Conservation (phyloP, 2,113 vertebrate species). For the Chelonoidis abingdonii region DNA sequence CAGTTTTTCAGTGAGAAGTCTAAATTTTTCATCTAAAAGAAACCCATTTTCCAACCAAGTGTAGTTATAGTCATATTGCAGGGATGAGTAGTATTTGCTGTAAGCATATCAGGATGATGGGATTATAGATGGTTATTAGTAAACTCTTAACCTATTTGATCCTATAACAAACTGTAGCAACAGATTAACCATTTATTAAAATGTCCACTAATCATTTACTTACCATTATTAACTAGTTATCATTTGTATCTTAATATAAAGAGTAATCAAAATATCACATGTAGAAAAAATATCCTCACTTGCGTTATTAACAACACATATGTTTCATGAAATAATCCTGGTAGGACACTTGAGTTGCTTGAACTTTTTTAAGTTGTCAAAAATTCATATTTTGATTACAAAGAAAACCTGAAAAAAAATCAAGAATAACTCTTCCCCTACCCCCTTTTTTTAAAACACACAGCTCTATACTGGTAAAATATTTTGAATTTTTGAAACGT, state of each 20-base stretch:
- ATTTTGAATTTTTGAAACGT: background rate
- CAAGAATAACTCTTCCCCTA: background rate
- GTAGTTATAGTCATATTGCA: conserved; percentile 17
- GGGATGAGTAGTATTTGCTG: background rate
- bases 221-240: background rate
- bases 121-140: background rate
- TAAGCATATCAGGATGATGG: background rate
- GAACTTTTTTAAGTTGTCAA: background rate
- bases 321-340: background rate
- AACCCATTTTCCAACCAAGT: background rate
- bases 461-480: too few relatives aligned
- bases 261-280: background rate
- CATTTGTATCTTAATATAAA: background rate
- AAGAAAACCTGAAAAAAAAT: background rate
- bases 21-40: background rate
- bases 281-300: background rate
- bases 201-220: accelerated
- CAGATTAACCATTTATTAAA: background rate
- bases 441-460: background rate
- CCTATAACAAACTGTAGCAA: background rate
- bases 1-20: background rate
- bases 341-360: background rate
- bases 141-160: background rate
- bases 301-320: background rate
- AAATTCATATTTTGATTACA: background rate